These are phyloP conservation scores for Limosa lapponica DNA, from an alignment of 2,797 vertebrate genomes.

Conservation along the genomic window DNA sequence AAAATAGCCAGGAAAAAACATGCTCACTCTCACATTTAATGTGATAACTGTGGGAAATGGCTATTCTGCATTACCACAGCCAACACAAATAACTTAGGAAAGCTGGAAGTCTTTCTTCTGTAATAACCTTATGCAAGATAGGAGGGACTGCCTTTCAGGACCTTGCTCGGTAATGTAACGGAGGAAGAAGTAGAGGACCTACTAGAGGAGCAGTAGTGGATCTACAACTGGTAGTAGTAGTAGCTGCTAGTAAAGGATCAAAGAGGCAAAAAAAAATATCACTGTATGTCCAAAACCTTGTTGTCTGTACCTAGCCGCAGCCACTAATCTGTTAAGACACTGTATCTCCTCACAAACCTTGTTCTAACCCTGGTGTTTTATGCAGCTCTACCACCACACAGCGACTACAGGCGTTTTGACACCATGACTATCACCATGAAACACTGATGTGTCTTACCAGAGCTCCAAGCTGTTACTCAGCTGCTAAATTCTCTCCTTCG, in stretches of 20 bases:
- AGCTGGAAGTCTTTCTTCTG: neutral
- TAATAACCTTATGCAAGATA: neutral
- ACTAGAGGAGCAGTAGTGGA: neutral
- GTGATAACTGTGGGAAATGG: neutral
- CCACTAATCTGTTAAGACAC: neutral
- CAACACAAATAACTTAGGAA: neutral
- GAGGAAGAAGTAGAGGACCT: neutral
- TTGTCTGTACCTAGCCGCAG: neutral
- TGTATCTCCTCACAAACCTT: neutral
- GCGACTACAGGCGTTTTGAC: neutral
- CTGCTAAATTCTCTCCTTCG: neutral
- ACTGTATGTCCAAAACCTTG: neutral
- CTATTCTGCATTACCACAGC: neutral
- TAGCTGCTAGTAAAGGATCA: neutral
- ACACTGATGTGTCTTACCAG: neutral
- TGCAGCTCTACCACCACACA: neutral
- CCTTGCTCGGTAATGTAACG: accelerated
- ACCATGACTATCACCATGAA: neutral
- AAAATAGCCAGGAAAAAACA: neutral
- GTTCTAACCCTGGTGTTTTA: neutral
- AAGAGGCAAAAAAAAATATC: neutral
- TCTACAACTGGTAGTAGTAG: no score
- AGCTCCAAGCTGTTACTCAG: neutral
- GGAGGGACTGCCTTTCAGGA: neutral
- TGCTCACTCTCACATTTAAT: neutral